Evolutionary conservation across 2,888 invertebrate genomes (phyloP), one percentile per base, ranked within the genome.

Genomic region (Holacanthella duospinosa): DNA sequence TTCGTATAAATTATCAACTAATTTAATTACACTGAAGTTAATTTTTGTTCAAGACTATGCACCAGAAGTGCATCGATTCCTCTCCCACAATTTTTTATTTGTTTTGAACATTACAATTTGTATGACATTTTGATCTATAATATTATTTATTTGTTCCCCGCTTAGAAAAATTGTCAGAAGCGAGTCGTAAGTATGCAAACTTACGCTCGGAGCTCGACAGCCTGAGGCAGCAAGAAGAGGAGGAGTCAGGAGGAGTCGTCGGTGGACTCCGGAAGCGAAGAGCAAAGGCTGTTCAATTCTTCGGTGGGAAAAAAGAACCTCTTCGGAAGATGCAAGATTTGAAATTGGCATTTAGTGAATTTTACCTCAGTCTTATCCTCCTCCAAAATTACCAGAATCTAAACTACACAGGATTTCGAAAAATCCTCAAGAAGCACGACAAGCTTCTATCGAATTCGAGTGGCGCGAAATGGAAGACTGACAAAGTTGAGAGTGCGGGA

Each of bases 351-450:
- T 99, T 95, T 79, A 94, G 93, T 75, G 99, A 99, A 82, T 99
- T 96, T 80, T 99, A 99, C 78, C 82, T 99, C 54, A 93, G 93
- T 75, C 81, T 99, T 59, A 94, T 99, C 74, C 81, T 99, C 21
- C 81, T 99, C 65, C 97, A 99, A 79, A 99, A 99, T 77, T 97
- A 95, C 77, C 96, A 99, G 79, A 95, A 93, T 77, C 82, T 99
- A 61, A 99, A 99, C 80, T 94, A 93, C 75, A 99, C 96, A 2
- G 99, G 97, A 1, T 99, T 99, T 80, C 84, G 97, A 68, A 84
- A 84, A 74, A 99, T 99, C 76, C 83, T 99, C 67, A 99, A 99
- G 79, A 99, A 99, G 79, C 97, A 97, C 77, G 99, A 99, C 79
- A 99, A 99, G 89, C 79, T 94, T 74, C 79, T 93, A 76, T 84